Evolutionary conservation across 1,140 invertebrate species (phyloP).

Genomic region (Rhizoglyphus robini): DNA sequence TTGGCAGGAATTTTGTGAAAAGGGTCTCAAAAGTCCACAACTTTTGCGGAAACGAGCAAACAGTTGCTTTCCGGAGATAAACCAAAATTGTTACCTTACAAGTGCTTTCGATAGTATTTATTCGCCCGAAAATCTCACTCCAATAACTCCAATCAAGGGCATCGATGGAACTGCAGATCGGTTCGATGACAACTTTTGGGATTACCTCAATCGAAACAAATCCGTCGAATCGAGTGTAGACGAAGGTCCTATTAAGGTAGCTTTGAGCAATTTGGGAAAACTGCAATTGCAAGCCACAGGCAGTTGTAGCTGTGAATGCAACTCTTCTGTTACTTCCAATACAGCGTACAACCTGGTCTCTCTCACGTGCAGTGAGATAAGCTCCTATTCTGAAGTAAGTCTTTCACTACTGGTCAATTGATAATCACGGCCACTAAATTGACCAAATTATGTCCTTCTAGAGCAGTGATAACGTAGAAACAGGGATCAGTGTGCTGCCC

Average conservation of each 20-base stretch:
- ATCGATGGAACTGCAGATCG: slow-evolving; percentile 8
- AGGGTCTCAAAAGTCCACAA: slow-evolving; percentile 38
- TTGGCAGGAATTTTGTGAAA: slow-evolving; percentile 49
- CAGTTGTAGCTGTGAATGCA: slow-evolving; percentile 18
- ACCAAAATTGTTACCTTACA: slow-evolving; percentile 11
- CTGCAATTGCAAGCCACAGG: background rate
- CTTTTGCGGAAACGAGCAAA: slow-evolving; percentile 26
- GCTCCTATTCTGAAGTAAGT: background rate
- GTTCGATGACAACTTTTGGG: slow-evolving; percentile 11
- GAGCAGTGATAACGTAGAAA: background rate
- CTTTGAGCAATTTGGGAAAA: background rate
- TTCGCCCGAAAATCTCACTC: slow-evolving; percentile 22
- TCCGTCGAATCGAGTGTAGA: background rate
- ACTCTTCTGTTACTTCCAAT: background rate
- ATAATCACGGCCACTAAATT: background rate
- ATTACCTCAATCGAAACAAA: slow-evolving; percentile 1
- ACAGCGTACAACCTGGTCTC: background rate
- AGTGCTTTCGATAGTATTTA: background rate
- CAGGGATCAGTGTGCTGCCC: background rate
- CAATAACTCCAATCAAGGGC: slow-evolving; percentile 23
- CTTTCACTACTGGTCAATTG: too few relatives aligned
- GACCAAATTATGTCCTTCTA: background rate
- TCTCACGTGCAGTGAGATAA: background rate
- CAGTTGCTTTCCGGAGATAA: slow-evolving; percentile 10
- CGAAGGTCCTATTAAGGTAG: background rate